Base-by-base conservation (phyloP, 2,113 vertebrate species). In the Podarcis muralis region DNA sequence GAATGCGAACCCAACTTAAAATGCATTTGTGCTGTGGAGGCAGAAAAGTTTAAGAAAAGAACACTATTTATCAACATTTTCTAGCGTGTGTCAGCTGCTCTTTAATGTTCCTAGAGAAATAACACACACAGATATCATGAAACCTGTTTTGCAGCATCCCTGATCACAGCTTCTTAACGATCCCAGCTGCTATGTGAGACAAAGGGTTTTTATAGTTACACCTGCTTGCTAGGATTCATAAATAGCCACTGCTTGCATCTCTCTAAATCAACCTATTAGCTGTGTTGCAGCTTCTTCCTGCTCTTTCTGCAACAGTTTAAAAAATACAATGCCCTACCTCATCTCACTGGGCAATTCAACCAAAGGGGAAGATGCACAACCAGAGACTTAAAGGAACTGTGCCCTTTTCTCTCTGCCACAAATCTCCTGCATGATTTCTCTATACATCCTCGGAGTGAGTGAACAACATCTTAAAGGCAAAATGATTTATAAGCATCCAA, bases 51-150 rank as follows among this genome's bases (percentile, higher is more conserved):
- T 84, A 86, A 87, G 89, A 94, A 93, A 90, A 88, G 94, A 78
- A 83, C 75, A 40, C 89, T 84, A 59, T 94, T 93, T 93, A 95
- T 92, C 94, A 90, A 93, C 76, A 5, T 3, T 81, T 94, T 93
- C 91, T 93, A 95, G 91, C 83, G 86, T 87, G 92, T 93, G 88
- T 16, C 0, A 75, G 76, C 88, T 93, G 91, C 3, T 94, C 89
- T 86, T 94, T 80, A 93, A 79, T 43, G 91, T 83, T 93, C 86
- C 90, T 91, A 0, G 0, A 93, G 90, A 93, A 92, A 72, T 6
- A 85, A 6, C 88, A 23, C n/a, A 23, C n/a, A 53, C 2, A 25
- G 91, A 88, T 90, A 89, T 87, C 65, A 84, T 89, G 22, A 90
- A 91, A 81, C 89, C 69, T 4, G 87, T 88, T 90, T 88, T 83